These are phyloP conservation scores for Platorchestia sp. DNA, from an alignment of 1,140 invertebrate genomes.

Conservation along the genomic window DNA sequence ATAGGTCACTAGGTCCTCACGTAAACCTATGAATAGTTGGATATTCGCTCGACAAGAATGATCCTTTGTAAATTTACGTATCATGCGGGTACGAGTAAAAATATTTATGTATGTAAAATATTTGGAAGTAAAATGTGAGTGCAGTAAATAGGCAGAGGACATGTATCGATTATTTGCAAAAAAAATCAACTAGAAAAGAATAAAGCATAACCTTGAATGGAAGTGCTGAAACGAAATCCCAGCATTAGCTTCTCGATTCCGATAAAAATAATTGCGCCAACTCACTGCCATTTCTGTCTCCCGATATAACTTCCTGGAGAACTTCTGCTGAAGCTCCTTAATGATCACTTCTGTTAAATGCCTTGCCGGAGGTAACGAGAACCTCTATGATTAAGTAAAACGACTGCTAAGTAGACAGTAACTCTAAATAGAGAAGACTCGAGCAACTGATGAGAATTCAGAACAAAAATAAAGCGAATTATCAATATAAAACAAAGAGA, in stretches of 20 bases:
- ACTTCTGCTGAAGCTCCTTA: neutral
- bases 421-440: neutral
- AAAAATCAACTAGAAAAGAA: neutral
- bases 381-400: neutral
- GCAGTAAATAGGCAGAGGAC: neutral
- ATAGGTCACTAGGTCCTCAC: no score
- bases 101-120: no score
- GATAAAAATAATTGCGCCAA: neutral
- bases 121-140: neutral
- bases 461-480: neutral
- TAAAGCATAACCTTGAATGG: neutral
- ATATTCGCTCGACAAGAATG: neutral
- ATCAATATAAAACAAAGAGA: neutral
- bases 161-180: neutral
- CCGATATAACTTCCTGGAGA: neutral
- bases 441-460: neutral
- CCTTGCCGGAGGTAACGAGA: neutral
- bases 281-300: neutral
- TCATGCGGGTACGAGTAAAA: neutral
- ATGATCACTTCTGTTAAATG: neutral
- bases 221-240: neutral
- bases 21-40: no score
- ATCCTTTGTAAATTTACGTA: neutral
- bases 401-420: neutral
- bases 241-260: neutral